Percentiles rank a stretch among this genome's conserved stretches.
Conservation (phyloP, 64 coral and sea anemone species). For the Cladopsammia gracilis region DNA sequence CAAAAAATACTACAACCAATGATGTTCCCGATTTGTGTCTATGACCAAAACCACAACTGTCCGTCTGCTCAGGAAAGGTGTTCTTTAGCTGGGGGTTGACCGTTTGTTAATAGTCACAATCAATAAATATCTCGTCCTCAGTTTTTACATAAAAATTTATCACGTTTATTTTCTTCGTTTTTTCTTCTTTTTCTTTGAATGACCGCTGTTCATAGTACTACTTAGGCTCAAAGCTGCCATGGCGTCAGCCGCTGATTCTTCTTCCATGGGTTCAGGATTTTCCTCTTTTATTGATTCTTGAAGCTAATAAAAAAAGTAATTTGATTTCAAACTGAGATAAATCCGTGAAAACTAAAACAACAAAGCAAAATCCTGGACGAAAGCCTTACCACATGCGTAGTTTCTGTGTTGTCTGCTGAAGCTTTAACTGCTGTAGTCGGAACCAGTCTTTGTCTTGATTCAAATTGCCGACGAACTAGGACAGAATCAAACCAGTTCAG, state of each 20-base stretch:
- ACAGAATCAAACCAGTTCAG: neutral
- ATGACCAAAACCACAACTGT: no score
- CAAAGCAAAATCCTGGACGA: neutral
- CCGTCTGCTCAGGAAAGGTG: no score
- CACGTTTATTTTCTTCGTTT: conserved; percentile 56
- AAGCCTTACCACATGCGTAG: conserved; percentile 13
- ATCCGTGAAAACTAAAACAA: neutral
- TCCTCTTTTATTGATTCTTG: neutral
- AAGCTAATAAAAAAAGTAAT: neutral
- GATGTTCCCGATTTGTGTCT: no score
- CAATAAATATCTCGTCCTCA: neutral
- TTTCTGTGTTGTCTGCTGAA: neutral
- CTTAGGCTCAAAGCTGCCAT: conserved; percentile 44
- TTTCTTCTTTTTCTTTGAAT: conserved; percentile 69
- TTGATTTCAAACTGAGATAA: neutral
- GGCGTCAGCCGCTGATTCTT: conserved; percentile 57
- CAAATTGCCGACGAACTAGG: conserved; percentile 88
- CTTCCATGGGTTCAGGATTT: conserved; percentile 63
- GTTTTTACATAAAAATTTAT: neutral
- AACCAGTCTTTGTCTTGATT: conserved; percentile 78
- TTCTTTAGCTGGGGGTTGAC: no score
- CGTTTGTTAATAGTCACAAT: no score
- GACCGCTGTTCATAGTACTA: neutral
- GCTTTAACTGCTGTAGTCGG: neutral
- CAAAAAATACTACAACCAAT: no score